These are phyloP conservation scores for Hemicentrotus pulcherrimus DNA, from an alignment of 35 echinoderm and acorn worm genomes.

Conservation along the genomic window DNA sequence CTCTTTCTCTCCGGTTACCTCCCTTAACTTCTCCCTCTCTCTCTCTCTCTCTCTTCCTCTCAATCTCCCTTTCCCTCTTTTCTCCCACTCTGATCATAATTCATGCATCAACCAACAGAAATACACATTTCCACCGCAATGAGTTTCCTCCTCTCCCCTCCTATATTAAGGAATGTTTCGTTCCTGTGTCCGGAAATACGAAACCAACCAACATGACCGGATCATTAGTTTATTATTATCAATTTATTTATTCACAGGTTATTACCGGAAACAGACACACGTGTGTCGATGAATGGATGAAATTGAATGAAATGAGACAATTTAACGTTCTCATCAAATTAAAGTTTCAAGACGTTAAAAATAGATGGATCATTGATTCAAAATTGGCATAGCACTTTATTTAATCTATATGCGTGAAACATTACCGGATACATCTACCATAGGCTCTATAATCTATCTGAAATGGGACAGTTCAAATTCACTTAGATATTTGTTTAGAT, in stretches of 20 bases:
- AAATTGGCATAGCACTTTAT: background rate
- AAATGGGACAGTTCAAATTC: background rate
- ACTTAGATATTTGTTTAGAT: background rate
- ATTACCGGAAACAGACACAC: background rate
- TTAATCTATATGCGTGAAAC: background rate
- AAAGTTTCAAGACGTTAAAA: background rate
- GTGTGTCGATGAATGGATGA: background rate
- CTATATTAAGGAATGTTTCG: background rate
- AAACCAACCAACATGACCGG: background rate
- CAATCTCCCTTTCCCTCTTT: no score
- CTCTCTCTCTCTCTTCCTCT: no score
- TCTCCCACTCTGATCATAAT: background rate
- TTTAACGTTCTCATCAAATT: background rate
- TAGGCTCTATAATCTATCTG: background rate
- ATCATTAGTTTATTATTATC: background rate
- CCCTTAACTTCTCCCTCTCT: no score
- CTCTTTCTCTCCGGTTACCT: no score
- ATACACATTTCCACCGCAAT: background rate
- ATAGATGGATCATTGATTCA: background rate
- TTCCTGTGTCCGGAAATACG: background rate
- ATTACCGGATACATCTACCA: background rate
- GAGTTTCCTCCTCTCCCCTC: background rate
- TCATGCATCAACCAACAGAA: background rate
- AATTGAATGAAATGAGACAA: background rate
- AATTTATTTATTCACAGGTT: background rate